Conservation (phyloP, 2,797 vertebrate species). For the Toxotes lorentzi region DNA sequence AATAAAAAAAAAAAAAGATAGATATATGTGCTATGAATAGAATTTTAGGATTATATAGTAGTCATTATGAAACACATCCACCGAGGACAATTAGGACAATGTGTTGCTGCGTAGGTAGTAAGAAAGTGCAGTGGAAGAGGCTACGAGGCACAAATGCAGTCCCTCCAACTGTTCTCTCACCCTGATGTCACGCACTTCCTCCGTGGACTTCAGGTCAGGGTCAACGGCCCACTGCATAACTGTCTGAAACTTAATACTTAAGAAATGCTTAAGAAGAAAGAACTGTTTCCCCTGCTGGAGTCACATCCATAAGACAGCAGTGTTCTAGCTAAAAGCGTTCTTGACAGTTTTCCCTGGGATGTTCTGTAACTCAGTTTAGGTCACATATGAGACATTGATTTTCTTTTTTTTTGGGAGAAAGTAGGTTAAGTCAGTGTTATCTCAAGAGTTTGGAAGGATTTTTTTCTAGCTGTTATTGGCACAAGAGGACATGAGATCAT, state of each 20-base stretch:
- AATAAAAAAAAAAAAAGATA: background rate
- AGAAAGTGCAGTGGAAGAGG: background rate
- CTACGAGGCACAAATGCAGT: background rate
- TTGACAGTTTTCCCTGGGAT: conserved; percentile 5
- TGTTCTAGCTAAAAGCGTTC: background rate
- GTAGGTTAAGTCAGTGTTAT: conserved; percentile 16
- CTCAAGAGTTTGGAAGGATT: background rate
- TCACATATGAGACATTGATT: conserved; percentile 49
- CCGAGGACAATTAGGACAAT: background rate
- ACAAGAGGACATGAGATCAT: conserved; percentile 2
- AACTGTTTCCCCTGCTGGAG: background rate
- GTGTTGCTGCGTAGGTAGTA: background rate
- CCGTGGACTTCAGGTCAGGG: conserved; percentile 1
- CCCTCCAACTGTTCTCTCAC: background rate
- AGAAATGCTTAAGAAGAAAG: conserved; percentile 1
- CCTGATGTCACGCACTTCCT: conserved; percentile 6
- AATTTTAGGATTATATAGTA: background rate
- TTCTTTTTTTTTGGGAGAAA: conserved; percentile 28
- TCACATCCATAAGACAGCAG: background rate
- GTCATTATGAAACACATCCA: background rate
- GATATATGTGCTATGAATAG: background rate
- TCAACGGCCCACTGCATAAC: conserved; percentile 1
- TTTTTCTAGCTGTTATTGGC: conserved; percentile 7
- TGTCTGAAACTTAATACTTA: background rate
- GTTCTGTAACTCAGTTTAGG: conserved; percentile 8